Evolutionary conservation across 2,113 vertebrate species (phyloP).

Genomic region (Sinocyclocheilus anshuiensis): DNA sequence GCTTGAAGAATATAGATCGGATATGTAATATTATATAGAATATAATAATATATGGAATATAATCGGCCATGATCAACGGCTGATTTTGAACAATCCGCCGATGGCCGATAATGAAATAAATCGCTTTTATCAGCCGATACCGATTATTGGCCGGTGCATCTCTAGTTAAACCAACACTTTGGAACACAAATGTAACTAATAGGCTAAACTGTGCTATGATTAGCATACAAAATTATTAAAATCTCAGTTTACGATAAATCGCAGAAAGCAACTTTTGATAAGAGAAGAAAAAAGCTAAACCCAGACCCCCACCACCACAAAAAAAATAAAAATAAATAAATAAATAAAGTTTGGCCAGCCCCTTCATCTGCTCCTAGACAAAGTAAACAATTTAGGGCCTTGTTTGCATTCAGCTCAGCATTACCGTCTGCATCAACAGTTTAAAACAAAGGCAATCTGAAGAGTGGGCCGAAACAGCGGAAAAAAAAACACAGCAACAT

Average conservation of each 20-base stretch:
- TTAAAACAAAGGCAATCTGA: slow-evolving; percentile 95
- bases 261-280: neutral
- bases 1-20: too few relatives aligned
- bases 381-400: slow-evolving; percentile 89
- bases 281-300: neutral
- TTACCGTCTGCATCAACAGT: slow-evolving; percentile 88
- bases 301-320: neutral
- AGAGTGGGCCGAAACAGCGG: slow-evolving; percentile 82
- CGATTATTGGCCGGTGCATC: too few relatives aligned
- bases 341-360: slow-evolving; percentile 59
- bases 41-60: too few relatives aligned
- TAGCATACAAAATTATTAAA: neutral
- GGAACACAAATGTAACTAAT: neutral
- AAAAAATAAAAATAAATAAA: neutral
- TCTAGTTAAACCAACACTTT: neutral
- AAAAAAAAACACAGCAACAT: slow-evolving; percentile 58
- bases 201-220: neutral
- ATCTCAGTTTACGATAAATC: neutral
- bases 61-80: too few relatives aligned
- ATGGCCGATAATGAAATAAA: too few relatives aligned
- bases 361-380: slow-evolving; percentile 80
- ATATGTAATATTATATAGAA: too few relatives aligned
- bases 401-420: slow-evolving; percentile 91
- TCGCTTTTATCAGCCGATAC: too few relatives aligned
- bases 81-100: too few relatives aligned